Evolutionary conservation across 2,888 invertebrate genomes (phyloP), one percentile per base, ranked within the genome.

Genomic region (Habrosyne pyritoides): DNA sequence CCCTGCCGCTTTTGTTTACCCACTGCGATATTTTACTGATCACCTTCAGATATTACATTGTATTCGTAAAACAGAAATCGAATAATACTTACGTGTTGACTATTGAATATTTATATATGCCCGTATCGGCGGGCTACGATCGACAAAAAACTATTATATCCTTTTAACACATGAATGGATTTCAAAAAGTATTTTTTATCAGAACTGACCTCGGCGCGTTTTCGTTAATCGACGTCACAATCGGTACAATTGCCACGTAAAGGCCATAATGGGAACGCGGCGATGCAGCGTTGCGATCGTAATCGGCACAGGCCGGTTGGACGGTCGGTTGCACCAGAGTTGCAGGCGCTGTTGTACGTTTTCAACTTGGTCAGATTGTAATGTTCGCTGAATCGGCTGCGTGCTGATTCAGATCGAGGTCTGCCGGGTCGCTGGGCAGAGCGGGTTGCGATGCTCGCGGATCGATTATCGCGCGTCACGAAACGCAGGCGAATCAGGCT

Each of bases 391-490:
- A 80, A 82, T 81, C 78, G 76, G 79, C 80, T 79, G 79, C 84
- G 86, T 84, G 77, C 86, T 84, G 87, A 88, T 88, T 88, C 80
- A 83, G 83, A 88, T 88, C 84, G 87, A 86, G 86, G 87, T 83
- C 78, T 86, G 72, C 75, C 79, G 79, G 83, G 83, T 84, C 84
- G 84, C 69, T 73, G 72, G 73, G 73, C 76, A 77, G 72, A 73
- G 73, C 75, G 68, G 74, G 80, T 75, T 79, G 75, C 73, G 77
- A 80, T 77, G 74, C 78, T 80, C 71, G 76, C 71, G 77, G 75
- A 81, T 85, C 82, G 81, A 87, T 83, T 79, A 83, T 71, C 73
- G 74, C 68, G 63, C 76, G 71, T 79, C 79, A 82, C 80, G 81
- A 84, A 80, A 75, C 77, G 75, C 71, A 66, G 55, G 71, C 67